These are phyloP conservation scores for Neodiprion lecontei DNA, from an alignment of 1,140 invertebrate species.

Conservation along the genomic window DNA sequence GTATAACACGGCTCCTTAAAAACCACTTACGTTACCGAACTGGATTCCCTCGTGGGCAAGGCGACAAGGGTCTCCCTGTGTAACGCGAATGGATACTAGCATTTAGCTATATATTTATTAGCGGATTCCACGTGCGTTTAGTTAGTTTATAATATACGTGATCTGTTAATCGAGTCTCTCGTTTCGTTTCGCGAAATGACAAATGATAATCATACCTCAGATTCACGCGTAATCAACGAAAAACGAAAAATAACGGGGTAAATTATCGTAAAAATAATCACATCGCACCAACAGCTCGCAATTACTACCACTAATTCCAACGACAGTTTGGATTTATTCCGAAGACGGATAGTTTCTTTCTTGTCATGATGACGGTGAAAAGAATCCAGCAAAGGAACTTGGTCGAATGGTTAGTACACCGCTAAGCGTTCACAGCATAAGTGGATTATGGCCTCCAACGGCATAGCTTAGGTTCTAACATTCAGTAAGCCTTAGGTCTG, in stretches of 20 bases:
- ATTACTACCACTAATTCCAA: neutral
- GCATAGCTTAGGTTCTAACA: neutral
- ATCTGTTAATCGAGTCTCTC: no score
- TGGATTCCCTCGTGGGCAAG: no score
- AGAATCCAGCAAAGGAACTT: slow-evolving; percentile 2
- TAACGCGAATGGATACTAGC: no score
- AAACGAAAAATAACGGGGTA: neutral
- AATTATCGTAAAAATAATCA: neutral
- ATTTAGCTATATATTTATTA: no score
- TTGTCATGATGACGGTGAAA: slow-evolving; percentile 3
- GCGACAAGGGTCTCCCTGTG: no score
- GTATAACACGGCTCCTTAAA: no score
- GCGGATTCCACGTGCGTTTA: no score
- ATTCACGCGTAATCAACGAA: neutral
- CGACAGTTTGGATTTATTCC: neutral
- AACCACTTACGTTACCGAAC: no score
- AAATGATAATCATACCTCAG: neutral
- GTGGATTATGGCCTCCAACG: slow-evolving; percentile 4
- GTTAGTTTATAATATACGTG: no score
- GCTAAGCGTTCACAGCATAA: slow-evolving; percentile 4
- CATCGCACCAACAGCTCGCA: neutral
- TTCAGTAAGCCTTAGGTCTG: slow-evolving; percentile 1
- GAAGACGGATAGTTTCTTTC: neutral
- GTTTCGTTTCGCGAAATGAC: neutral
- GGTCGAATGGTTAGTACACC: neutral